Evolutionary conservation across 2,797 vertebrate species (phyloP), one percentile per base, ranked within the genome.

Genomic region (Phoebastria nigripes): DNA sequence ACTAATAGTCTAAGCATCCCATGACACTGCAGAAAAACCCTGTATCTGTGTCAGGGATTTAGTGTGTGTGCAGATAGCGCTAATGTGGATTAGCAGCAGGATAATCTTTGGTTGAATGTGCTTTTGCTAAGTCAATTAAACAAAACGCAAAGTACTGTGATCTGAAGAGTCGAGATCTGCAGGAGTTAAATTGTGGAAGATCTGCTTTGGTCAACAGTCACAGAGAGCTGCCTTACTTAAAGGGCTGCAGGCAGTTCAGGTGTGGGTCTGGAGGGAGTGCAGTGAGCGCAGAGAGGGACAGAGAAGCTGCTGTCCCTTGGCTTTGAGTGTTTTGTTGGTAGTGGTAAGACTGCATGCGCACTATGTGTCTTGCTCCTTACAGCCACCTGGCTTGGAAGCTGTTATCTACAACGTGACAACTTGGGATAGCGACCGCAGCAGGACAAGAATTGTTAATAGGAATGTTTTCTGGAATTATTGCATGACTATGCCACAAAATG

Each of bases 91-190:
- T 94, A 93, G 77, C 92, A 72, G 46, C 82, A 62, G 42, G 78
- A 89, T 97, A 96, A 96, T 91, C 96, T 80, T 76, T 65, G 85
- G 26, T 52, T 89, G 89, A 95, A 95, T 94, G 90, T 87, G 82
- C 90, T 94, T 97, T 95, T 89, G 46, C 82, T 93, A 92, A 96
- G 94, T 85, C 87, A 92, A 33, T 94, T 95, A 87, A 95, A 84
- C 74, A 72, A 93, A 90, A 54, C 61, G 47, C 37, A 7, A 15
- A 90, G 87, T 56, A 82, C 82, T 52, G 19, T n/a, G 59, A 74
- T 83, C 85, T 63, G 44, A 8, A 82, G 59, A 84, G 76, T 62
- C 0, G 0, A 66, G 52, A 82, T 90, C 71, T 67, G 52, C 63
- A 33, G 66, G 66, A 89, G 49, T 87, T 92, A 82, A 91, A 51